Evolutionary conservation across 2,888 invertebrate genomes (phyloP).

Genomic region (Aleiodes alternator): DNA sequence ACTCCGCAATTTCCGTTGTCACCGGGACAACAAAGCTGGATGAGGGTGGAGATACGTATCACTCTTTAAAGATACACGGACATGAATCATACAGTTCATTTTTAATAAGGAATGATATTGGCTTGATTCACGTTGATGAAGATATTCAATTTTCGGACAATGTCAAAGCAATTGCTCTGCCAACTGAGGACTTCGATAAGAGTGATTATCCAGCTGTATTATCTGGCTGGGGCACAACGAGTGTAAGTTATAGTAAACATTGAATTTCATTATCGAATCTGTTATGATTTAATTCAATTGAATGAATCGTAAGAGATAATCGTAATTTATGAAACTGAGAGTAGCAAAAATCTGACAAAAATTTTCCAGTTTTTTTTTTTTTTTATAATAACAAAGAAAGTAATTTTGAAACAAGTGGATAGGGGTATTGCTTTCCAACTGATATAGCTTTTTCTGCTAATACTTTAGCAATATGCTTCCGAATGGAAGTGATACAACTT

Average conservation of each 20-base stretch:
- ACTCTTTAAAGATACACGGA: constrained; percentile 58
- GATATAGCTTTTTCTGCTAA: too few species aligned
- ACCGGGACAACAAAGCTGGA: constrained; percentile 68
- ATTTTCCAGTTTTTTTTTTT: too few species aligned
- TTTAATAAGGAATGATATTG: constrained; percentile 70
- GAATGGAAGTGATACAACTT: too few species aligned
- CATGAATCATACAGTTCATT: constrained; percentile 66
- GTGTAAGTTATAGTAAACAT: constrained; percentile 57
- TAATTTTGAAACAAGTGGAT: too few species aligned
- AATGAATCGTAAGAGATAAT: not conserved
- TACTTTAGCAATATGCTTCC: too few species aligned
- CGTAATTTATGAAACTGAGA: too few species aligned
- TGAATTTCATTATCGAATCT: not conserved
- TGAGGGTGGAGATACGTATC: constrained; percentile 66
- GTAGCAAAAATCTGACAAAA: too few species aligned
- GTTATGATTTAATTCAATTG: not conserved
- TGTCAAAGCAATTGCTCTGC: constrained; percentile 64
- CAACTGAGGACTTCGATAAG: constrained; percentile 65
- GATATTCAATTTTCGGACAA: constrained; percentile 67
- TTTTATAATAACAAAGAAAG: too few species aligned
- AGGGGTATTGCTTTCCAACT: too few species aligned
- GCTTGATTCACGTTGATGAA: constrained; percentile 65
- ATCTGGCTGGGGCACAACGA: constrained; percentile 72
- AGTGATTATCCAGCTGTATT: constrained; percentile 66
- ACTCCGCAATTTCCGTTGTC: constrained; percentile 65